Conservation (phyloP, 2,113 vertebrate species). For the Oenanthe melanoleuca region DNA sequence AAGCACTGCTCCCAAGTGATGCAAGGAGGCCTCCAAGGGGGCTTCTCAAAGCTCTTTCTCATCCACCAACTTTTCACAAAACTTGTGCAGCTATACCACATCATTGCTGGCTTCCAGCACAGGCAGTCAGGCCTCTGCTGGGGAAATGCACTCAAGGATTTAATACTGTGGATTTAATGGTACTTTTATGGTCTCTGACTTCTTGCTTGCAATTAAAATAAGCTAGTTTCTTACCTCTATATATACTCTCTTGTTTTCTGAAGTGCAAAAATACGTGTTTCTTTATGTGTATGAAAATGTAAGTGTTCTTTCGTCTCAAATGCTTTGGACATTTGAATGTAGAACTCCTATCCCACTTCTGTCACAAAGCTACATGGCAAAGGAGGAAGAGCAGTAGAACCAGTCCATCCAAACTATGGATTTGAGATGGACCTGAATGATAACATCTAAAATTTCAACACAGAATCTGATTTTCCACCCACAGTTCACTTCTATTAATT, state of each 20-base stretch:
- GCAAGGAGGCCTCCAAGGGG: neutral
- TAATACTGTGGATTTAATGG: neutral
- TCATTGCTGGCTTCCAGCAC: neutral
- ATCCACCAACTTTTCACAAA: neutral
- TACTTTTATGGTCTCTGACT: neutral
- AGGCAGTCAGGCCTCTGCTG: neutral
- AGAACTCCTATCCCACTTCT: neutral
- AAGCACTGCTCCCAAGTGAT: neutral
- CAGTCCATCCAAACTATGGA: neutral
- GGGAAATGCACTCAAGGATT: neutral
- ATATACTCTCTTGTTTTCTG: neutral
- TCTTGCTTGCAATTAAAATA: neutral
- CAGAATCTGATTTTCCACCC: slow-evolving; percentile 10
- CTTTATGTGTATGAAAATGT: neutral
- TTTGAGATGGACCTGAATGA: neutral
- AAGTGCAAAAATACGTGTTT: neutral
- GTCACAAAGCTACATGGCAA: neutral
- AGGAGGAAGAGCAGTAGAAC: slow-evolving; percentile 19
- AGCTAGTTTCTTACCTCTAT: neutral
- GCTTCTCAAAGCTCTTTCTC: neutral
- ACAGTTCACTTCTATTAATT: neutral
- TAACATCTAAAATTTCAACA: slow-evolving; percentile 15
- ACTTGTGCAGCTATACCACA: neutral
- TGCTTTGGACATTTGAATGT: neutral
- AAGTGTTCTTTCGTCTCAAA: neutral